Percentiles rank a stretch among this genome's conserved stretches.
Conservation (phyloP, 2,888 invertebrate genomes). For the Stratiomys singularior region DNA sequence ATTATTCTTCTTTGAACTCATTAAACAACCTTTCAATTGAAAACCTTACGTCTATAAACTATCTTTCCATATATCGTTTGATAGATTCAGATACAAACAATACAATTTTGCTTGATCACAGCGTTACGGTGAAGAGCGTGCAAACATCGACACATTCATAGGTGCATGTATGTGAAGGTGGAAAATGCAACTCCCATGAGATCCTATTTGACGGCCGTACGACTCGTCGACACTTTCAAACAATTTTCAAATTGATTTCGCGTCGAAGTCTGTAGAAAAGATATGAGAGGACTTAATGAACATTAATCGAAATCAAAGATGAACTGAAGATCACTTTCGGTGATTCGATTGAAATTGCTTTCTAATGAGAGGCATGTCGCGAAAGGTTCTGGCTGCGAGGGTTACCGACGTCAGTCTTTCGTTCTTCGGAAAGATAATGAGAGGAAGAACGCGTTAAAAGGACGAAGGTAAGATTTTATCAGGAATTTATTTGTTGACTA, state of each 20-base stretch:
- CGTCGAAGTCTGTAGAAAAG: not conserved
- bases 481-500: too few species aligned
- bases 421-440: too few species aligned
- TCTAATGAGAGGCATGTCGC: slow-evolving; percentile 34
- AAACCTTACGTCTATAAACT: not conserved
- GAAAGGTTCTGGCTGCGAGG: not conserved
- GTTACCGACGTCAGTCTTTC: too few species aligned
- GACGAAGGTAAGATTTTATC: too few species aligned
- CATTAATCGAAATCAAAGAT: slow-evolving; percentile 30
- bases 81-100: slow-evolving; percentile 10
- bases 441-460: too few species aligned
- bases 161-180: not conserved
- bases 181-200: not conserved
- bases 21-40: slow-evolving; percentile 42
- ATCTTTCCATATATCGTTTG: too few species aligned
- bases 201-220: not conserved
- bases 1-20: slow-evolving; percentile 41
- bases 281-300: slow-evolving; percentile 13
- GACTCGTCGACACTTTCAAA: slow-evolving; percentile 24
- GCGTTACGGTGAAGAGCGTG: not conserved
- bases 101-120: slow-evolving; percentile 35
- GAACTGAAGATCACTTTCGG: slow-evolving; percentile 39
- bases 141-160: not conserved
- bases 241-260: slow-evolving; percentile 32
- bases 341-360: slow-evolving; percentile 48